phyloP scores from a whole-genome alignment of 2,113 vertebrate species.

The Eudyptes chrysolophus region DNA sequence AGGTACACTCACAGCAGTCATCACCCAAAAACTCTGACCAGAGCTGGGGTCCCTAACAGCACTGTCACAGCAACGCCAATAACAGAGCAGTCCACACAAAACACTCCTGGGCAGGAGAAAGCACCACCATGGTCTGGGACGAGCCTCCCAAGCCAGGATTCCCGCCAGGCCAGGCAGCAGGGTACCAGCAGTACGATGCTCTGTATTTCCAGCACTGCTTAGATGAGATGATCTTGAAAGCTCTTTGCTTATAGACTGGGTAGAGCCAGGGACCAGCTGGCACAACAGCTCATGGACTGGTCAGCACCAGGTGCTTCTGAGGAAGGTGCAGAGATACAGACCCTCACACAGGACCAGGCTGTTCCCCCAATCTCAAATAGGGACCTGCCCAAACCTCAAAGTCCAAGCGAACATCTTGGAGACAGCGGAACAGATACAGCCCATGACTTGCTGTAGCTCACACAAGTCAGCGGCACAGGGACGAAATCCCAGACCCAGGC shows the following conservation, averaged over 20 bases:
- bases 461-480: neutral
- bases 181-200: neutral
- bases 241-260: neutral
- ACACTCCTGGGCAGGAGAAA: neutral
- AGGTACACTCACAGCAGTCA: neutral
- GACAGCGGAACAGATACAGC: accelerated
- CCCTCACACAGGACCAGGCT: no score
- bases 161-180: neutral
- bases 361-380: neutral
- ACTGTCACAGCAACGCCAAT: neutral
- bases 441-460: neutral
- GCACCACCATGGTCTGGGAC: accelerated
- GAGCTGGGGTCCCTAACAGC: neutral
- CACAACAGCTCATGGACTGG: neutral
- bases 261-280: neutral
- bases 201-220: neutral
- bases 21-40: neutral
- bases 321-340: neutral
- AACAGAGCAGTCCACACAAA: neutral
- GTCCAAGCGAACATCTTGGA: neutral
- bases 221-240: neutral
- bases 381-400: neutral
- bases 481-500: neutral
- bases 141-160: neutral
- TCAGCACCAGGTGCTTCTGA: neutral